phyloP scores from a whole-genome alignment of 2,888 invertebrate genomes.

The Drepanosiphum platanoidis region DNA sequence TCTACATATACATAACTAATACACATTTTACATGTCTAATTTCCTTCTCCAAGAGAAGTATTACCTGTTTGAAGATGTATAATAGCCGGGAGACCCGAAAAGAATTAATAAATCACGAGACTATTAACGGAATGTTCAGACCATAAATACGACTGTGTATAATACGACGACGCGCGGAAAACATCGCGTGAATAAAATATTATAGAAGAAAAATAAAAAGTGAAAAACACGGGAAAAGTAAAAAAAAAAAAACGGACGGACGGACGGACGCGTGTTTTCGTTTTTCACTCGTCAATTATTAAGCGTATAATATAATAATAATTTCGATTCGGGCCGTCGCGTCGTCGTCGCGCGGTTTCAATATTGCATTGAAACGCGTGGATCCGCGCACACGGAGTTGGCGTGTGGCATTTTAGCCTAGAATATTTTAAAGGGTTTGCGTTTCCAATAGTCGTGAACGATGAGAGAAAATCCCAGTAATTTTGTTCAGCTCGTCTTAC shows the following conservation, averaged over 20 bases:
- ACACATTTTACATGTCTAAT: constrained; percentile 13
- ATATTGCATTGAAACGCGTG: neutral
- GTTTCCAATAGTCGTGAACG: neutral
- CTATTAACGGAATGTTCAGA: neutral
- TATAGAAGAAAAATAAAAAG: too few relatives aligned
- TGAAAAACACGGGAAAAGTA: neutral
- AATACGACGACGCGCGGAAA: too few relatives aligned
- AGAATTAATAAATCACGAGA: neutral
- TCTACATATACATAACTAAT: constrained; percentile 18
- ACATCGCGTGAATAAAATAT: too few relatives aligned
- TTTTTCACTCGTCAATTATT: too few relatives aligned
- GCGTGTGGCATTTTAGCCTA: neutral
- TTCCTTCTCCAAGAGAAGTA: constrained; percentile 12
- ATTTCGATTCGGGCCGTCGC: neutral
- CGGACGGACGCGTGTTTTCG: too few relatives aligned
- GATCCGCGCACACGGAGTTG: too few relatives aligned
- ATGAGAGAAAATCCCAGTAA: constrained; percentile 2
- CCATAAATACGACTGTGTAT: neutral
- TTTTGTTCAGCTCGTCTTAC: neutral
- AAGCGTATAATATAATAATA: too few relatives aligned
- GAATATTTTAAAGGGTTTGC: neutral
- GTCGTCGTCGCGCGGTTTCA: neutral
- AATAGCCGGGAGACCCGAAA: neutral
- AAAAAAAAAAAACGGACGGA: too few relatives aligned
- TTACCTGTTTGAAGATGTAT: constrained; percentile 7